phyloP scores from a whole-genome alignment of 1,140 invertebrate genomes.

The Chrysopa pallens region DNA sequence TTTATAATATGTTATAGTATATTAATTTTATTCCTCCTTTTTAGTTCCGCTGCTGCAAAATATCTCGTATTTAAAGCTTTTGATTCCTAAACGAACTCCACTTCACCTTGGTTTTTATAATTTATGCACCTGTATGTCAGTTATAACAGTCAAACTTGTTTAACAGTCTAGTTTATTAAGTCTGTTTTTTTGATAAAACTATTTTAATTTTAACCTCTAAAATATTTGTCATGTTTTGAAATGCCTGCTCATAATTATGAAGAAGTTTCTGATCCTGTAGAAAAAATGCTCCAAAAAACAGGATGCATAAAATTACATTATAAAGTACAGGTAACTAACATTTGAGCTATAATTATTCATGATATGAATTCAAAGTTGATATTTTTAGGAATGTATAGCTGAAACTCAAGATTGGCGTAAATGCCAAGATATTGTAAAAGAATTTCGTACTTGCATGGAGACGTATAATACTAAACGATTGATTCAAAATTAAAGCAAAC shows the following conservation, averaged over 20 bases:
- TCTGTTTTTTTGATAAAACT: no score
- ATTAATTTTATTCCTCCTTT: no score
- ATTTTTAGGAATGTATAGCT: constrained; percentile 68
- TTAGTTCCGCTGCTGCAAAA: no score
- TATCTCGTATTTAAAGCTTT: no score
- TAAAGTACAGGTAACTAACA: constrained; percentile 48
- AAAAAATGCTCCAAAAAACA: constrained; percentile 66
- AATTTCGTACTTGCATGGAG: constrained; percentile 63
- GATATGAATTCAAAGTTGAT: constrained; percentile 8
- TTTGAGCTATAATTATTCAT: not conserved
- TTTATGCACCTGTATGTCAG: no score
- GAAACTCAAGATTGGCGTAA: constrained; percentile 78
- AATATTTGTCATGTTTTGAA: no score
- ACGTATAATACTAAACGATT: constrained; percentile 26
- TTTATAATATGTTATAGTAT: no score
- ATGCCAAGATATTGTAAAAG: constrained; percentile 62
- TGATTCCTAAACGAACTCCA: no score
- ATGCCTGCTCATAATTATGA: constrained; percentile 7
- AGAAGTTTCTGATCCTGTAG: constrained; percentile 48
- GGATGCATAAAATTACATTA: constrained; percentile 79
- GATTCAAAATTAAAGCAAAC: constrained; percentile 17
- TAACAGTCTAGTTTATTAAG: no score
- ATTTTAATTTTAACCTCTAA: no score
- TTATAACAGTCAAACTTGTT: no score
- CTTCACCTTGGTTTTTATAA: no score